These are phyloP conservation scores for Cladopsammia gracilis DNA, from an alignment of 64 coral and sea anemone genomes.

Conservation along the genomic window DNA sequence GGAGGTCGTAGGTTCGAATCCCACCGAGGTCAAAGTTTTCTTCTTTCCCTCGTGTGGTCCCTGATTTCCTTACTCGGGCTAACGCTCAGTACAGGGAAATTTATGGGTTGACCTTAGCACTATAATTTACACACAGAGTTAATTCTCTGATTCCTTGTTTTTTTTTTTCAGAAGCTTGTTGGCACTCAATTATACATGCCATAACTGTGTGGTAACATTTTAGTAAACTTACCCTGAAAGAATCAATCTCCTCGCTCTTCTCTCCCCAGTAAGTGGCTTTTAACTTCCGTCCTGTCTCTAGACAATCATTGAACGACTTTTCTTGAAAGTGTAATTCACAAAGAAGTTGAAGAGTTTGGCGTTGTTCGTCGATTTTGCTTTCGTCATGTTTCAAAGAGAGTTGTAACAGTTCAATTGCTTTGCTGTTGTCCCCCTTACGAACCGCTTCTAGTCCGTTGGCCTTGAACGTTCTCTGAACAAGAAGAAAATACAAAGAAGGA, in stretches of 20 bases:
- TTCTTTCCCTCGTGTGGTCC: no score
- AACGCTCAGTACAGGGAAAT: no score
- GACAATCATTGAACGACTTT: neutral
- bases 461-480: neutral
- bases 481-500: neutral
- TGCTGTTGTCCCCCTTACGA: neutral
- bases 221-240: neutral
- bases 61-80: no score
- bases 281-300: neutral
- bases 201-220: no score
- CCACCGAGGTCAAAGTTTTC: no score
- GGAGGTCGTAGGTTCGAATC: no score
- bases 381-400: neutral
- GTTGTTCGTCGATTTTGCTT: neutral
- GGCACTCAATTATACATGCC: no score
- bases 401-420: neutral
- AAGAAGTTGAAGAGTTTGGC: neutral
- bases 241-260: neutral
- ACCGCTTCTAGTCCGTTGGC: neutral
- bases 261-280: neutral
- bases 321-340: slow-evolving; percentile 3
- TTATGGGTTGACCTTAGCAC: no score
- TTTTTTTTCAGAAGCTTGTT: no score
- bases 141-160: no score
- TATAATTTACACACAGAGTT: no score